Base-by-base conservation (phyloP, 2,797 vertebrate species). In the Sebastes cheni region DNA sequence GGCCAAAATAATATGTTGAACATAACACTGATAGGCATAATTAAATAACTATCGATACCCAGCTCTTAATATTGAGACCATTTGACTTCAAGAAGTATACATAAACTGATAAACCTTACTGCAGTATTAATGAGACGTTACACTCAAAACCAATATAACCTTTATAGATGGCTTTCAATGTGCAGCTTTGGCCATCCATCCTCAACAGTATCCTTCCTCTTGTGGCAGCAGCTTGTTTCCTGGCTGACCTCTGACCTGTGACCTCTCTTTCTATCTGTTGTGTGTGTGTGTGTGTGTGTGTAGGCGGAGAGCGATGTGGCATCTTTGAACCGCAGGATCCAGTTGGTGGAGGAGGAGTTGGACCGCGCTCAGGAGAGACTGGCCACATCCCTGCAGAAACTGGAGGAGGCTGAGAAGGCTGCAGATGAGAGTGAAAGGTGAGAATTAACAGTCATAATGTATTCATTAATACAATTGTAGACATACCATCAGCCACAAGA, bases 401-500 rank as follows among this genome's bases (percentile, higher is more conserved):
- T 99, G 96, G 99, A 99, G 95, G 99, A 99, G 93, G 99, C 99
- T 0, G 99, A 99, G 97, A 99, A 99, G 96, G 98, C 98, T 70
- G 99, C 99, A 27, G 99, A 99, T 86, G 99, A 99, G 96, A 99
- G 98, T 25, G 99, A 99, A 95, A 99, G 99, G 99, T 99, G 87
- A 29, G 27, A 29, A 29, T 29, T 1, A 29, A 29, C 27, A 0
- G 27, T 29, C 27, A 29, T 29, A 29, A 29, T 29, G 27, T 1
- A 29, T 29, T 29, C 27, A 29, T 29, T 29, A 29, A 29, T 29
- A 29, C 5, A 29, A 29, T 29, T 29, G 27, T 29, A 29, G 27
- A 29, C 27, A 29, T 29, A 29, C 27, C 27, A 29, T 29, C 27
- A 29, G 27, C 27, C 27, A 29, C 27, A 29, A 29, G 27, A 29